Evolutionary conservation across 2,113 vertebrate genomes (phyloP).

Genomic region (Microcebus tavaratra): DNA sequence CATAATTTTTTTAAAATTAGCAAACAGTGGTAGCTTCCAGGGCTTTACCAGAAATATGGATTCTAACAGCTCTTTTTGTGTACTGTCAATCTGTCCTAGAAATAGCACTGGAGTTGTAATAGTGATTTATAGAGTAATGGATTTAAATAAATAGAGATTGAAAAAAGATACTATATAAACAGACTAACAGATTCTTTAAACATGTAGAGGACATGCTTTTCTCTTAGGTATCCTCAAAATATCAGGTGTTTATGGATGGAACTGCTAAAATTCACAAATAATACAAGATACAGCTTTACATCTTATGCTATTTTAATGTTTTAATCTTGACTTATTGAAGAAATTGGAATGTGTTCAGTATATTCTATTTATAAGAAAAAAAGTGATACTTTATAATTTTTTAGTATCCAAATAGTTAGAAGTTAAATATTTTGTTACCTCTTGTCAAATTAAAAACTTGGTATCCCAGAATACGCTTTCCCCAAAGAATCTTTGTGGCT

Average conservation of each 20-base stretch:
- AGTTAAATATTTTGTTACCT: slow-evolving; percentile 40
- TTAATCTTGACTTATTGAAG: background rate
- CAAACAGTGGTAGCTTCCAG: background rate
- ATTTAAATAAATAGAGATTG: background rate
- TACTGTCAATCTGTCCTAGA: background rate
- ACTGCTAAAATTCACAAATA: background rate
- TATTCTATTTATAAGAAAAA: background rate
- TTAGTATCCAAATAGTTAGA: background rate
- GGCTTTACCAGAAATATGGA: background rate
- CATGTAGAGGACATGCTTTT: background rate
- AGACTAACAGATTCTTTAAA: background rate
- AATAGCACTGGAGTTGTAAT: background rate
- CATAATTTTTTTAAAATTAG: background rate
- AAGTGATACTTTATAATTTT: background rate
- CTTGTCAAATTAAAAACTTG: background rate
- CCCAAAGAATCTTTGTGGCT: background rate
- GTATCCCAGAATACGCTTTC: background rate
- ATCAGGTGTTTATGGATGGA: background rate
- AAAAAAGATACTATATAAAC: background rate
- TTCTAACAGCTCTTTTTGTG: background rate
- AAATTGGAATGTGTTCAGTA: background rate
- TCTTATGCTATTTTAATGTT: no score
- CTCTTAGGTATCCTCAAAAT: background rate
- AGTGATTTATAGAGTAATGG: background rate
- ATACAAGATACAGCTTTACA: background rate